phyloP scores from a whole-genome alignment of 2,797 vertebrate species.

The Bucorvus abyssinicus region DNA sequence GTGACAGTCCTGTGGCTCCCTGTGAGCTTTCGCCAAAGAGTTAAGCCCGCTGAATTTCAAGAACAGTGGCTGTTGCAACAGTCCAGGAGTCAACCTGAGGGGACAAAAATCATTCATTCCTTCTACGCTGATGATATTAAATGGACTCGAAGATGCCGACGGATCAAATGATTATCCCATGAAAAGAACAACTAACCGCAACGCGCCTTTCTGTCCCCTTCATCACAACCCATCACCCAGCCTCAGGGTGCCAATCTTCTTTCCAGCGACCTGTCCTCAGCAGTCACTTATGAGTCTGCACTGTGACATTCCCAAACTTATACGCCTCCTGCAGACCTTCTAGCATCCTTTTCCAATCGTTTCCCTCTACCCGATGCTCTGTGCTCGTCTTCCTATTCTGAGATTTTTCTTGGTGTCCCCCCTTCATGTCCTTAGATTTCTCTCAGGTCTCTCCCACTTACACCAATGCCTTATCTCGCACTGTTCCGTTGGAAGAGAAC shows the following conservation, averaged over 20 bases:
- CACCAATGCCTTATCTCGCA: not conserved
- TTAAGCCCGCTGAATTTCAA: not conserved
- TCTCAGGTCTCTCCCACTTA: not conserved
- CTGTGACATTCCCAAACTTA: not conserved
- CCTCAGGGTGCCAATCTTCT: not conserved
- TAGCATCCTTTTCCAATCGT: not conserved
- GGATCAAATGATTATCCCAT: not conserved
- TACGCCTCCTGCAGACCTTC: not conserved
- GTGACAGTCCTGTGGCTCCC: not conserved
- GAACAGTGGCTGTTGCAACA: not conserved
- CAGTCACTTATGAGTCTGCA: not conserved
- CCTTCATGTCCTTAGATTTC: not conserved
- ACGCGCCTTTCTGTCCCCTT: not conserved
- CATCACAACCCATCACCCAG: not conserved
- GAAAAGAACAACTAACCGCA: not conserved
- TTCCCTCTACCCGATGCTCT: not conserved
- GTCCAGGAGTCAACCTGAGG: not conserved
- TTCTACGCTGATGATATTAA: not conserved
- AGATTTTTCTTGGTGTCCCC: not conserved
- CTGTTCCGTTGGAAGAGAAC: not conserved
- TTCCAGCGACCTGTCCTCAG: not conserved
- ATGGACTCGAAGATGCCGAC: not conserved
- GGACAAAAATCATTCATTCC: not conserved
- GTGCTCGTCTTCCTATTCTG: not conserved
- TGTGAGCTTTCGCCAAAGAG: not conserved